phyloP scores from a whole-genome alignment of 1,140 invertebrate genomes.

The Maniola jurtina region DNA sequence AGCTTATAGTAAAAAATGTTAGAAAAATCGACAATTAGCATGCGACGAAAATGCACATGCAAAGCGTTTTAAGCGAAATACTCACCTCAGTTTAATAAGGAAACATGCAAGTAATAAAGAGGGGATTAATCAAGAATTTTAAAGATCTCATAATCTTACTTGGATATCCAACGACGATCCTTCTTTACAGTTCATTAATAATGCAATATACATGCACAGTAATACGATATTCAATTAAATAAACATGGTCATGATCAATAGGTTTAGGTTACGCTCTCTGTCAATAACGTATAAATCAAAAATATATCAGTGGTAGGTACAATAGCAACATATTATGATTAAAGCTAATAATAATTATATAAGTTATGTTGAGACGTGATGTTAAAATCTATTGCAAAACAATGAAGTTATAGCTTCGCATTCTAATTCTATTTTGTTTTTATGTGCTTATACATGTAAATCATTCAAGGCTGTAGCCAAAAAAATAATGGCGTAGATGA shows the following conservation, averaged over 20 bases:
- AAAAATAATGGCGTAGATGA: neutral
- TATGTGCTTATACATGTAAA: constrained; percentile 43
- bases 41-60: constrained; percentile 68
- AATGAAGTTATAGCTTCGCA: constrained; percentile 69
- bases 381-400: constrained; percentile 73
- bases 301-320: constrained; percentile 50
- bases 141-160: constrained; percentile 67
- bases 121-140: constrained; percentile 49
- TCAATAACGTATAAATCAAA: constrained; percentile 53
- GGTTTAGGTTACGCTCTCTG: constrained; percentile 37
- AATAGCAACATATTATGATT: constrained; percentile 70
- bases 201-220: constrained; percentile 56
- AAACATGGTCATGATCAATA: constrained; percentile 32
- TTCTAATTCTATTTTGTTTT: constrained; percentile 56
- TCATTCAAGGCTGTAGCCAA: neutral
- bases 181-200: constrained; percentile 56
- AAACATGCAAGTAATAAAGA: constrained; percentile 57
- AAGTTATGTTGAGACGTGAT: constrained; percentile 47
- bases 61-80: constrained; percentile 53
- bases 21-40: constrained; percentile 51
- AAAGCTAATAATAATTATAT: constrained; percentile 58
- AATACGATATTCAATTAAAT: constrained; percentile 30
- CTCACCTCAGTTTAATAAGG: constrained; percentile 52
- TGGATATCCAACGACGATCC: constrained; percentile 75
- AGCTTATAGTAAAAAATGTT: constrained; percentile 54